A percentile compares a stretch with the other conserved stretches of the same genome.
Evolutionary conservation across 2,888 invertebrate genomes (phyloP).

Genomic region (Eristalis arbustorum): DNA sequence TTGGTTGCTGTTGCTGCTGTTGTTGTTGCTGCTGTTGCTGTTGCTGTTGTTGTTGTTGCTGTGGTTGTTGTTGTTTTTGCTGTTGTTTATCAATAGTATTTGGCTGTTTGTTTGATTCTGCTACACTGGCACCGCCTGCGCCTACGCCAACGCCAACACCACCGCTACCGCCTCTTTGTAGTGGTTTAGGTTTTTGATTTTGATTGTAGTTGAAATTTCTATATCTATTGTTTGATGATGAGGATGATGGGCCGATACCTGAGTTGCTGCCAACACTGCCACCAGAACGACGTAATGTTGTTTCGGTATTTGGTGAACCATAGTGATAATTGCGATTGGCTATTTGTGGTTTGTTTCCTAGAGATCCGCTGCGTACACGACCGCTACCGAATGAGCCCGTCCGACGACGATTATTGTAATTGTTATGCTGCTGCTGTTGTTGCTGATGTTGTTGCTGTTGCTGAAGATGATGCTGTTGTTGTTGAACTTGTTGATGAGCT

Average conservation of each 20-base stretch:
- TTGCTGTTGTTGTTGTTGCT: conserved; percentile 26
- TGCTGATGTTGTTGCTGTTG: conserved; percentile 75
- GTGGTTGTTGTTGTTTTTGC: conserved; percentile 23
- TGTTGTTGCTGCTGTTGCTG: conserved; percentile 27
- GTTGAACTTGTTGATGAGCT: conserved; percentile 74
- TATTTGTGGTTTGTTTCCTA: conserved; percentile 79
- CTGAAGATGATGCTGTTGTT: conserved; percentile 75
- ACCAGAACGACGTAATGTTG: conserved; percentile 74
- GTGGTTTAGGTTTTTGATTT: conserved; percentile 60
- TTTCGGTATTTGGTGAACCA: conserved; percentile 75
- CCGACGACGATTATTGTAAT: conserved; percentile 76
- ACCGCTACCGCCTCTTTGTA: conserved; percentile 45
- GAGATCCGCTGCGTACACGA: conserved; percentile 79
- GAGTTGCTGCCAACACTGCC: conserved; percentile 75
- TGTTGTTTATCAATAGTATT: conserved; percentile 41
- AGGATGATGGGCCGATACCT: conserved; percentile 74
- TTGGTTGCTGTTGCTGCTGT: conserved; percentile 25
- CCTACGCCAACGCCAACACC: no score
- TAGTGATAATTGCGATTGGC: conserved; percentile 78
- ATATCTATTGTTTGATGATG: conserved; percentile 65
- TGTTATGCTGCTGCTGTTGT: conserved; percentile 73
- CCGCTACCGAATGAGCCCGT: conserved; percentile 80
- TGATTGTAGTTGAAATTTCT: conserved; percentile 54
- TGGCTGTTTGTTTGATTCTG: conserved; percentile 49
- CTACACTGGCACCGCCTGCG: conserved; percentile 5